Evolutionary conservation across 1,140 invertebrate species (phyloP).

Genomic region (Frieseomelitta varia): DNA sequence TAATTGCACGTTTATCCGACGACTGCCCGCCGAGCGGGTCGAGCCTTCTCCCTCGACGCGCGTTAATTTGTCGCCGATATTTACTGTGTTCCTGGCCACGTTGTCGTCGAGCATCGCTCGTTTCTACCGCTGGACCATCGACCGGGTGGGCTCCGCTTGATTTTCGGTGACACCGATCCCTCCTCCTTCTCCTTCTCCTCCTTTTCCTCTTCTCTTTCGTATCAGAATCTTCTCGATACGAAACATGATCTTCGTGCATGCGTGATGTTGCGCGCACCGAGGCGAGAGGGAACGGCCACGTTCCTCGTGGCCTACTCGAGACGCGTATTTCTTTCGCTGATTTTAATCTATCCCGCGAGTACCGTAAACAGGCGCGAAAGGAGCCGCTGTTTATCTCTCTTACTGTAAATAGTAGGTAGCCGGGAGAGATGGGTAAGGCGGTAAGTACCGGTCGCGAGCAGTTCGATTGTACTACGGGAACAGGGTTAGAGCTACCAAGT

Average conservation of each 20-base stretch:
- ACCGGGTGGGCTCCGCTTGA: slow-evolving; percentile 17
- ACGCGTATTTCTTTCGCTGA: slow-evolving; percentile 52
- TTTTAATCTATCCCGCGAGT: slow-evolving; percentile 47
- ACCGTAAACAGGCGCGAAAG: slow-evolving; percentile 60
- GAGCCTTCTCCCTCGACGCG: neutral
- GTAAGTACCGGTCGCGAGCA: slow-evolving; percentile 18
- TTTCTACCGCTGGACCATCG: slow-evolving; percentile 18
- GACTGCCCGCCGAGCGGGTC: slow-evolving; percentile 3
- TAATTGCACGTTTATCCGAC: slow-evolving; percentile 59
- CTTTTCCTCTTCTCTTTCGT: neutral
- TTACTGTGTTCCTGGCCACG: slow-evolving; percentile 33
- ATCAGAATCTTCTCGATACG: neutral
- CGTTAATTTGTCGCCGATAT: slow-evolving; percentile 59
- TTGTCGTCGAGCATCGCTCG: neutral
- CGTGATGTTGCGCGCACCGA: neutral
- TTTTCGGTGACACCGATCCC: neutral
- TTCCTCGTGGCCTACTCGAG: slow-evolving; percentile 15
- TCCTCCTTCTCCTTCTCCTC: too few relatives aligned
- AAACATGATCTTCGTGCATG: slow-evolving; percentile 21
- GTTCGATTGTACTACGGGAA: slow-evolving; percentile 50
- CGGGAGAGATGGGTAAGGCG: slow-evolving; percentile 11
- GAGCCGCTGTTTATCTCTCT: slow-evolving; percentile 52
- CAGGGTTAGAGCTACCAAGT: slow-evolving; percentile 18
- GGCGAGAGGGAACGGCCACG: slow-evolving; percentile 6
- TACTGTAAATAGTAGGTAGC: slow-evolving; percentile 47